A percentile compares a stretch with the other conserved stretches of the same genome.
Conservation (phyloP, 2,113 vertebrate species). For the Gymnarchus niloticus region DNA sequence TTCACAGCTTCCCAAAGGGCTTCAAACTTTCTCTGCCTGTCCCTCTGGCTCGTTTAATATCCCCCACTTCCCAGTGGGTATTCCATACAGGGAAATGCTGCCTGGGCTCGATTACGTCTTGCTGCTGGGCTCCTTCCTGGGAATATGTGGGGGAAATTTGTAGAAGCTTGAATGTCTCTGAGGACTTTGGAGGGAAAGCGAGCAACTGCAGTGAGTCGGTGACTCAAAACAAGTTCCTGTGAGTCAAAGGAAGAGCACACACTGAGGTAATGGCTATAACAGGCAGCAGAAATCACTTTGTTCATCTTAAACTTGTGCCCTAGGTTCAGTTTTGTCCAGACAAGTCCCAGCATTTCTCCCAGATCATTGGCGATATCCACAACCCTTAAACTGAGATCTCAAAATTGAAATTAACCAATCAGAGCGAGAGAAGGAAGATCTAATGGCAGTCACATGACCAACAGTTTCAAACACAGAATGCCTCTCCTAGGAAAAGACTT, state of each 20-base stretch:
- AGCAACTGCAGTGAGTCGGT: not conserved
- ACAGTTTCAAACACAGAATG: not conserved
- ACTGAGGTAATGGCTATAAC: no score
- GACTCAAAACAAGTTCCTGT: not conserved
- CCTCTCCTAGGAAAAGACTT: not conserved
- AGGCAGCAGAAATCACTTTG: not conserved
- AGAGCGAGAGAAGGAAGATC: not conserved
- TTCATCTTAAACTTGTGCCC: not conserved
- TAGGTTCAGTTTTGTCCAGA: not conserved
- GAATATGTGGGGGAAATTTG: not conserved
- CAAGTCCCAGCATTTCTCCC: no score
- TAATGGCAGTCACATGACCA: not conserved
- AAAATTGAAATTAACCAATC: not conserved
- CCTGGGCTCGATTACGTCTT: not conserved
- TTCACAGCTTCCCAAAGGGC: not conserved
- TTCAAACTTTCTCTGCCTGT: not conserved
- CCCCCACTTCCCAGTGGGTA: not conserved
- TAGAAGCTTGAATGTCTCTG: not conserved
- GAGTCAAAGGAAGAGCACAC: no score
- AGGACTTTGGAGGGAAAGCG: not conserved
- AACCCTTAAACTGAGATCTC: not conserved
- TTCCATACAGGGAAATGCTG: not conserved
- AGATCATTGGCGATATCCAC: not conserved
- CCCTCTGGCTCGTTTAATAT: not conserved
- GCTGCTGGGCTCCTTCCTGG: not conserved